Evolutionary conservation across 2,113 vertebrate genomes (phyloP), one percentile per base, ranked within the genome.

Genomic region (Oncorhynchus gorbuscha): DNA sequence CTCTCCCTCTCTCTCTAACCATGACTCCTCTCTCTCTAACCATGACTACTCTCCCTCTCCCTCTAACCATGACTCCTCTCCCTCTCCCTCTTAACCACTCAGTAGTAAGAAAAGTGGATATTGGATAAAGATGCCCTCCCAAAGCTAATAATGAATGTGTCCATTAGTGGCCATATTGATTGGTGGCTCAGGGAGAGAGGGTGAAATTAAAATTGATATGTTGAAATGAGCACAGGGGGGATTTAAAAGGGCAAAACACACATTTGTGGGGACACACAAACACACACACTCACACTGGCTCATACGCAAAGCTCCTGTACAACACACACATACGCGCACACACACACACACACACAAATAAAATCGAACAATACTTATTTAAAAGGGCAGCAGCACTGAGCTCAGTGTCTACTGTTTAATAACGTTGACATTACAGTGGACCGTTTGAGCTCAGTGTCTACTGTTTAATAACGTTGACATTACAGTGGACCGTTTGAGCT

Each of bases 371-470:
- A 39, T 39, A 20, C 51, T 58, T 18, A 58, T 69, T 65, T 71
- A 69, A 72, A 51, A 72, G 71, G 69, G 14, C 67, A 69, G 66
- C 5, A 58, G 51, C 8, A 1, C 51, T 58, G 55, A 58, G 55
- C 55, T 58, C 55, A 14, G 18, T 58, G 14, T 18, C 1, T 9
- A 16, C 11, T 13, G 11, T 55, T 55, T 0, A 55, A 55, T 55
- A 13, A 55, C 11, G 0, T 55, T 55, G 51, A 0, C 16, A 55
- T 55, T 55, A 1, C 20, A 20, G 58, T n/a, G 5, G 58, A 61
- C 58, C 18, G 1, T 0, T 61, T 58, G 16, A 58, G 55, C 55
- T 58, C 55, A 14, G 18, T 58, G 13, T 18, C 3, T 22, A 6
- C 2, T 20, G 4, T 61, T 61, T 2, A 61, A 61, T 61, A 14